These are phyloP conservation scores for Vimba vimba DNA, from an alignment of 2,113 vertebrate species.

Conservation along the genomic window DNA sequence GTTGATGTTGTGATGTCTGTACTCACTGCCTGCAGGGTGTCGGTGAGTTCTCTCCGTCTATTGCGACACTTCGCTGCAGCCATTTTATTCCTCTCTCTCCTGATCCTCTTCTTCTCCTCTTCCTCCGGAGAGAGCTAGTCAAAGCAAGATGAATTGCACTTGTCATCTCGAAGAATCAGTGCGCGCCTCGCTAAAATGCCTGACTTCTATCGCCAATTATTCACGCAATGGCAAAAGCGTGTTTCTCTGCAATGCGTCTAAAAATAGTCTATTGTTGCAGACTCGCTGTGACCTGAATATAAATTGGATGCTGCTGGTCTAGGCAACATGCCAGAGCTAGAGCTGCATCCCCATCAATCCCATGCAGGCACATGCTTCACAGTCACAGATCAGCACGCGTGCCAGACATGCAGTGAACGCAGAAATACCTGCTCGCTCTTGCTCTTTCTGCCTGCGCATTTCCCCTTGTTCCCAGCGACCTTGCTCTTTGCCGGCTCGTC, in stretches of 20 bases:
- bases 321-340: constrained; percentile 67
- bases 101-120: constrained; percentile 92
- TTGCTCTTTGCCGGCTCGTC: constrained; percentile 81
- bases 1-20: not conserved
- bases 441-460: constrained; percentile 86
- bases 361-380: not conserved
- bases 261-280: constrained; percentile 83
- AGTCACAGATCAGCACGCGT: not conserved
- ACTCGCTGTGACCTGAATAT: constrained; percentile 81
- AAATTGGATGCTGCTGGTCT: constrained; percentile 70
- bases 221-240: constrained; percentile 65
- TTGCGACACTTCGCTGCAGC: constrained; percentile 98
- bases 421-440: constrained; percentile 88
- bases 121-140: constrained; percentile 92
- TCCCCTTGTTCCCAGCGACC: constrained; percentile 79
- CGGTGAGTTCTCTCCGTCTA: constrained; percentile 92
- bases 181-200: constrained; percentile 56
- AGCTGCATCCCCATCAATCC: constrained; percentile 60
- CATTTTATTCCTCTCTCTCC: constrained; percentile 99
- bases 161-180: constrained; percentile 58
- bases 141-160: constrained; percentile 57
- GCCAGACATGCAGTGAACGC: constrained; percentile 26
- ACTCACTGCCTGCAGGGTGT: constrained; percentile 94
- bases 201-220: constrained; percentile 58
- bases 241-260: constrained; percentile 76